Percentiles rank a stretch among this genome's conserved stretches.
Conservation (phyloP, 2,888 invertebrate genomes). For the Helicoverpa assulta region DNA sequence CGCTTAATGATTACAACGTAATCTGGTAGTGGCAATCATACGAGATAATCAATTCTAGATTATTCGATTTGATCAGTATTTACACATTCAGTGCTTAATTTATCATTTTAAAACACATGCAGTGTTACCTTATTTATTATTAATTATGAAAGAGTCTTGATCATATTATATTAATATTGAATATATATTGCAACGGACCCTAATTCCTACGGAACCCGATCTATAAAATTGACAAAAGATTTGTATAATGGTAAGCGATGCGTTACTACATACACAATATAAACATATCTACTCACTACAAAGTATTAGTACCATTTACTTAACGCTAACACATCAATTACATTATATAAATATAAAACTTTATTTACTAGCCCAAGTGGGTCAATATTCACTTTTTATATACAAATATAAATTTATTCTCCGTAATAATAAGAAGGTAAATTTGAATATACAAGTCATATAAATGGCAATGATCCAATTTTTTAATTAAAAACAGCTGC, state of each 20-base stretch:
- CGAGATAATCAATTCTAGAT: conserved; percentile 13
- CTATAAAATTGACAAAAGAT: conserved; percentile 63
- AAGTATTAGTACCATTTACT: conserved; percentile 78
- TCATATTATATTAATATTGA: conserved; percentile 26
- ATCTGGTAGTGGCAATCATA: conserved; percentile 8
- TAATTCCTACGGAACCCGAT: conserved; percentile 57
- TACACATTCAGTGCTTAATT: conserved; percentile 27
- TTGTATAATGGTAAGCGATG: conserved; percentile 65
- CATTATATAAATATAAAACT: conserved; percentile 72
- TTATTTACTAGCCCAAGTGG: conserved; percentile 69
- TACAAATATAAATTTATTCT: conserved; percentile 78
- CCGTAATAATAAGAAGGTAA: conserved; percentile 71
- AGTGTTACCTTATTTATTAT: conserved; percentile 18
- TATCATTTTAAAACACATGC: conserved; percentile 7
- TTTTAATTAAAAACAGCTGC: conserved; percentile 64
- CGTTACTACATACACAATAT: conserved; percentile 59
- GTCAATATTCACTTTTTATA: conserved; percentile 72
- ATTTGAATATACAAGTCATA: conserved; percentile 73
- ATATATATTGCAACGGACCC: conserved; percentile 47
- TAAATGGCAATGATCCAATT: conserved; percentile 71
- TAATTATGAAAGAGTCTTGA: conserved; percentile 36
- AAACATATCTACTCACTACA: conserved; percentile 68
- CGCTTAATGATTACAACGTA: conserved; percentile 15
- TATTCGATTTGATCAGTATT: conserved; percentile 22
- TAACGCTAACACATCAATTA: conserved; percentile 65